A percentile compares a stretch with the other conserved stretches of the same genome.
Conservation (phyloP, 2,797 vertebrate species). For the Pseudomugil tenellus region DNA sequence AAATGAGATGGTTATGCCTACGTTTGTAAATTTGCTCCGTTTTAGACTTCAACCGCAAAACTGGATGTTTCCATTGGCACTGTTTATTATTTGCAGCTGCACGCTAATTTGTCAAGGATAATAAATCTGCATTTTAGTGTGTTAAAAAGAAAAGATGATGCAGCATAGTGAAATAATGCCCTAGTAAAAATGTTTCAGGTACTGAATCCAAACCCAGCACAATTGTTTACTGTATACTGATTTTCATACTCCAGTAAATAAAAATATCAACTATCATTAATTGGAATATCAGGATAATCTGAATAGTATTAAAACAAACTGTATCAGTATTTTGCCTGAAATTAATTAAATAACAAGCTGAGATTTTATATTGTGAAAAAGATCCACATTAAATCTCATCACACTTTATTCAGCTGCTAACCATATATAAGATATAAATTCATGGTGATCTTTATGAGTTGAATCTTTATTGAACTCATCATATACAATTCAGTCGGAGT, state of each 20-base stretch:
- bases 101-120: no score
- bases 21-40: no score
- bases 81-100: no score
- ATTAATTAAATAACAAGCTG: background rate
- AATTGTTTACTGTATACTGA: background rate
- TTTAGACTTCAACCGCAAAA: no score
- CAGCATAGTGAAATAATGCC: background rate
- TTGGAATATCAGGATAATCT: background rate
- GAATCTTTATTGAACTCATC: background rate
- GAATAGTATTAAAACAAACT: background rate
- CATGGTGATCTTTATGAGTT: background rate
- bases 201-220: background rate
- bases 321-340: background rate
- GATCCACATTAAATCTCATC: background rate
- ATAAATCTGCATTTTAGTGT: background rate
- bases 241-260: background rate
- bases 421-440: background rate
- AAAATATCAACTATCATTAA: background rate
- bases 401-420: background rate
- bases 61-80: no score
- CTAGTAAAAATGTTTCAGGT: background rate
- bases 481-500: slow-evolving; percentile 2
- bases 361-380: no score
- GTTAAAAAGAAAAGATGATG: background rate
- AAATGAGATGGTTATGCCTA: no score